Evolutionary conservation across 2,113 vertebrate genomes (phyloP).

Genomic region (Zeus faber): DNA sequence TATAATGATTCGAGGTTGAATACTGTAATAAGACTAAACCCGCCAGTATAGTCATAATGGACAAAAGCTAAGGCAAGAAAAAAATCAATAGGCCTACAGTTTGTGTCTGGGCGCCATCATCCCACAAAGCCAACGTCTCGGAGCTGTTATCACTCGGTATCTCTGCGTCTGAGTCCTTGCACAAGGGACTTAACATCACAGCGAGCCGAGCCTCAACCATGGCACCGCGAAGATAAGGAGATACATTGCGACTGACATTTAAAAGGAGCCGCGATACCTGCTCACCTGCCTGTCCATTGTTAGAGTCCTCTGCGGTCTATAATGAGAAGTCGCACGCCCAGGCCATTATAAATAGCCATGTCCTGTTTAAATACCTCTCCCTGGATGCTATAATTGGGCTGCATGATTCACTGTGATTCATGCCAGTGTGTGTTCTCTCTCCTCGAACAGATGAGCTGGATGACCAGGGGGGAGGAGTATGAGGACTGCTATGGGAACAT

Average conservation of each 20-base stretch:
- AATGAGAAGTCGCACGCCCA: slow-evolving; percentile 62
- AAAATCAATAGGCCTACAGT: no score
- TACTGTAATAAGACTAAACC: no score
- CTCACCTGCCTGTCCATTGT: slow-evolving; percentile 60
- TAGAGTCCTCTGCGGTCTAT: slow-evolving; percentile 58
- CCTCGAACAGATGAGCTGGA: slow-evolving; percentile 65
- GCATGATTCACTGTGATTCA: slow-evolving; percentile 73
- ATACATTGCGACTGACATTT: slow-evolving; percentile 64
- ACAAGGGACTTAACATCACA: slow-evolving; percentile 40
- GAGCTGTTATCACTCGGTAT: background rate
- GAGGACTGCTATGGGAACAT: slow-evolving; percentile 37
- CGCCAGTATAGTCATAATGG: no score
- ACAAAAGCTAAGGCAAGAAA: no score
- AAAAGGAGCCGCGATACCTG: slow-evolving; percentile 53
- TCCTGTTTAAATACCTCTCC: slow-evolving; percentile 73
- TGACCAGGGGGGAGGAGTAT: slow-evolving; percentile 37
- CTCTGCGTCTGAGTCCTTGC: slow-evolving; percentile 15
- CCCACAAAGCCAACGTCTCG: slow-evolving; percentile 15
- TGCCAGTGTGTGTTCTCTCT: slow-evolving; percentile 59
- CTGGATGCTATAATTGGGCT: slow-evolving; percentile 64
- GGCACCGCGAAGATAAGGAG: slow-evolving; percentile 41
- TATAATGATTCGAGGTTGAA: no score
- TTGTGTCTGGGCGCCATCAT: slow-evolving; percentile 12
- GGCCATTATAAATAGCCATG: slow-evolving; percentile 71
- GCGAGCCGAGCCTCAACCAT: slow-evolving; percentile 22